Percentiles rank a stretch among this genome's conserved stretches.
Conservation (phyloP, 2,888 invertebrate genomes). For the Metacarcinus magister region DNA sequence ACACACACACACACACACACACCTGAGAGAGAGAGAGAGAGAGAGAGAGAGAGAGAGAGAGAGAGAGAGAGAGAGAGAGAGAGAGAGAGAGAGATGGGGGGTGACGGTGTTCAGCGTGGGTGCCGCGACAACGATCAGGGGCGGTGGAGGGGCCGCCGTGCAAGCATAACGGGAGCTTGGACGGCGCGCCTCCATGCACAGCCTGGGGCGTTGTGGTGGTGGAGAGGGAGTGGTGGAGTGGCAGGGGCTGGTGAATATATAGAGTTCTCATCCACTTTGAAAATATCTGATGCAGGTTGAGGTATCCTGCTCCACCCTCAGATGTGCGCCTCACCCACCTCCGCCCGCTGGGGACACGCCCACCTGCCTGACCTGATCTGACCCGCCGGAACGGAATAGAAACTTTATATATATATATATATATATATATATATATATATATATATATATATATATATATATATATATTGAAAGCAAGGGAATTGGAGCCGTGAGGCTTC, state of each 20-base stretch:
- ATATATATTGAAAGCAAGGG: background rate
- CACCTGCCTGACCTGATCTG: background rate
- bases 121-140: background rate
- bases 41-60: constrained; percentile 2
- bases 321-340: background rate
- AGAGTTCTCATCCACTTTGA: background rate
- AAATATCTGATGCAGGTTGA: constrained; percentile 2
- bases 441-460: background rate
- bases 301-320: constrained; percentile 26
- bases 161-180: background rate
- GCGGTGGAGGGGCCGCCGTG: background rate
- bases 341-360: background rate
- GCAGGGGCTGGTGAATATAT: background rate
- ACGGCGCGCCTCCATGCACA: background rate
- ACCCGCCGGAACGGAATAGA: background rate
- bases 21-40: background rate
- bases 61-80: constrained; percentile 2
- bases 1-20: background rate
- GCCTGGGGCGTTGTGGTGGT: background rate
- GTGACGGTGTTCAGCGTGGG: background rate
- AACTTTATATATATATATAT: background rate
- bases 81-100: background rate
- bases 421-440: constrained; percentile 45
- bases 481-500: background rate
- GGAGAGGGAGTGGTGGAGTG: background rate